These are phyloP conservation scores for Phenganax marumi DNA, from an alignment of 92 coral and sea anemone species.

Conservation along the genomic window DNA sequence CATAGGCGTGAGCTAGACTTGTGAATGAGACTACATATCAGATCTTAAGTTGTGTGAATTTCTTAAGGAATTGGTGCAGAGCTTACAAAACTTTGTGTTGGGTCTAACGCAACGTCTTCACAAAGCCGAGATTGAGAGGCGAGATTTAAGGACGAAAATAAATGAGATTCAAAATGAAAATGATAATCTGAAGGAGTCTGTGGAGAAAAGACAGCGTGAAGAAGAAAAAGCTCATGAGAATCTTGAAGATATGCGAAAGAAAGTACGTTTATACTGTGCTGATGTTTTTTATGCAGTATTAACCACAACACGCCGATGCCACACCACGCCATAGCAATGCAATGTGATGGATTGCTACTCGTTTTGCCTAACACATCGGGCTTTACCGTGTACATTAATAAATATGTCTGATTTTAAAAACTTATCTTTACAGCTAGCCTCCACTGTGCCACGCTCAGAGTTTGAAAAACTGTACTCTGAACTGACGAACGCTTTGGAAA, in stretches of 20 bases:
- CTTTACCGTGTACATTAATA: no score
- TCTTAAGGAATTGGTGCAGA: constrained; percentile 66
- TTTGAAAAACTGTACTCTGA: constrained; percentile 93
- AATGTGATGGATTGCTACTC: no score
- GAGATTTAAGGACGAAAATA: constrained; percentile 75
- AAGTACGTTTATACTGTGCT: background rate
- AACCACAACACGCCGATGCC: background rate
- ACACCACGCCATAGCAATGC: background rate
- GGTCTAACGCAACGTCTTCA: constrained; percentile 95
- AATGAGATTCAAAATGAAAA: constrained; percentile 66
- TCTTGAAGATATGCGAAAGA: constrained; percentile 23
- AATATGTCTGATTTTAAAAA: background rate
- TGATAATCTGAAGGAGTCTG: constrained; percentile 62
- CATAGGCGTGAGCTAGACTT: no score
- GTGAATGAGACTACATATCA: no score
- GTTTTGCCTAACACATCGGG: no score
- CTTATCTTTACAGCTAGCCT: constrained; percentile 61
- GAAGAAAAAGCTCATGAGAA: constrained; percentile 10
- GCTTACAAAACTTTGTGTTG: constrained; percentile 80
- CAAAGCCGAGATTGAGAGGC: constrained; percentile 90
- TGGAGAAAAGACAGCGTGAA: constrained; percentile 57
- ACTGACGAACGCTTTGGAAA: constrained; percentile 84
- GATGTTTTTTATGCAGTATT: no score
- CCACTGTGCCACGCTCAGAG: constrained; percentile 82
- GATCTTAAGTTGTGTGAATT: background rate